Evolutionary conservation across 2,888 invertebrate genomes (phyloP).

Genomic region (Ennomos quercinarius): DNA sequence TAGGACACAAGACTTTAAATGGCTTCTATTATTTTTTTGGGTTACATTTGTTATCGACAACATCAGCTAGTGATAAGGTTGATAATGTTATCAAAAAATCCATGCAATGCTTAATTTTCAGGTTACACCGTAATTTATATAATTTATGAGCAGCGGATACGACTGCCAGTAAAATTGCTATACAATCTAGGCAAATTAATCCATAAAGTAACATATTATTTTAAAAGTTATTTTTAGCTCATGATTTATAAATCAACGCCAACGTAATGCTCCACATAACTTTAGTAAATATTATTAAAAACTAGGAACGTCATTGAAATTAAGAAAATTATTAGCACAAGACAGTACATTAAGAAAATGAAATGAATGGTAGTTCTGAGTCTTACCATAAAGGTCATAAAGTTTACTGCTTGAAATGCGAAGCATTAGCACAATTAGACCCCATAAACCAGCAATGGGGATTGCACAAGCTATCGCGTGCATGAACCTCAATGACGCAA

Average conservation of each 20-base stretch:
- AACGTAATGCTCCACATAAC: no score
- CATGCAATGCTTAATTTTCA: no score
- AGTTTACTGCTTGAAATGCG: constrained; percentile 9
- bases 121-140: no score
- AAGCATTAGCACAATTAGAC: constrained; percentile 46
- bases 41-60: constrained; percentile 6
- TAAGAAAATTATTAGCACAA: not conserved
- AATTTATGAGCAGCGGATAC: no score
- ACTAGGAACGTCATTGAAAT: not conserved
- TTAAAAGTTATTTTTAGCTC: no score
- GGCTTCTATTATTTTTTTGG: constrained; percentile 9
- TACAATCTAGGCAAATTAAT: no score
- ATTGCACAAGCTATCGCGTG: constrained; percentile 58
- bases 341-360: not conserved
- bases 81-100: no score
- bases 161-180: no score
- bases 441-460: constrained; percentile 37
- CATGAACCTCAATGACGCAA: constrained; percentile 66
- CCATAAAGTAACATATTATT: no score
- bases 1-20: constrained; percentile 23
- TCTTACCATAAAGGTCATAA: not conserved
- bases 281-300: no score
- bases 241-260: no score
- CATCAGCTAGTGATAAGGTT: not conserved
- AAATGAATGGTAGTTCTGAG: constrained; percentile 9